A percentile compares a stretch with the other conserved stretches of the same genome.
Evolutionary conservation across 2,888 invertebrate genomes (phyloP).

Genomic region (Megamerina dolium): DNA sequence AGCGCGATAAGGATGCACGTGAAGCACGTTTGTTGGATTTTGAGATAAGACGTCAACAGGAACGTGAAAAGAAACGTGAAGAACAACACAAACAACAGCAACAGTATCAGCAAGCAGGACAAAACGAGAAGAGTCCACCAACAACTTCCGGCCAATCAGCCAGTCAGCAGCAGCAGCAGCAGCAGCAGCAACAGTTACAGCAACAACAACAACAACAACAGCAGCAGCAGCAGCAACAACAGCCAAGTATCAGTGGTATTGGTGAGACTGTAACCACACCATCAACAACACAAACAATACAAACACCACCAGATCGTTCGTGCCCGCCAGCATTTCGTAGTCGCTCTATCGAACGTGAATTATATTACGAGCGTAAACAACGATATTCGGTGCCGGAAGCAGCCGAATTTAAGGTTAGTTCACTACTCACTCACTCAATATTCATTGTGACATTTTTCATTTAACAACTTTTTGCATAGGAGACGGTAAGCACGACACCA

Average conservation of each 20-base stretch:
- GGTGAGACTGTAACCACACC: conserved; percentile 24
- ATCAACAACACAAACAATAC: conserved; percentile 32
- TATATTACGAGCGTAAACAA: conserved; percentile 42
- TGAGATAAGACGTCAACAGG: conserved; percentile 48
- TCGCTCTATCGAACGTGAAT: conserved; percentile 44
- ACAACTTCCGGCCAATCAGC: conserved; percentile 1
- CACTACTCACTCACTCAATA: no score
- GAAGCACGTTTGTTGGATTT: conserved; percentile 49
- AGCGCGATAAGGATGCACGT: conserved; percentile 48
- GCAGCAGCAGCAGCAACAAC: conserved; percentile 20
- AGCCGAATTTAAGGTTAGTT: conserved; percentile 37
- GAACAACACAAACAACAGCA: conserved; percentile 37
- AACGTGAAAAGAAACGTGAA: conserved; percentile 46
- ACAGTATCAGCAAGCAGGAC: conserved; percentile 15
- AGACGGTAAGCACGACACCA: conserved; percentile 46
- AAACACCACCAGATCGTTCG: conserved; percentile 42
- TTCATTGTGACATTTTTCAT: no score
- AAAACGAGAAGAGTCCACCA: conserved; percentile 14
- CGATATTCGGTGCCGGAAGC: conserved; percentile 42
- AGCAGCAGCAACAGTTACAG: conserved; percentile 22
- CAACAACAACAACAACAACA: conserved; percentile 22
- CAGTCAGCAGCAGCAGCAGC: conserved; percentile 8
- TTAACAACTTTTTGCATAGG: no score
- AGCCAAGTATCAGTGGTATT: conserved; percentile 15
- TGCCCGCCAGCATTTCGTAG: conserved; percentile 46